Conservation (phyloP, 2,888 invertebrate species). For the Icerya purchasi region DNA sequence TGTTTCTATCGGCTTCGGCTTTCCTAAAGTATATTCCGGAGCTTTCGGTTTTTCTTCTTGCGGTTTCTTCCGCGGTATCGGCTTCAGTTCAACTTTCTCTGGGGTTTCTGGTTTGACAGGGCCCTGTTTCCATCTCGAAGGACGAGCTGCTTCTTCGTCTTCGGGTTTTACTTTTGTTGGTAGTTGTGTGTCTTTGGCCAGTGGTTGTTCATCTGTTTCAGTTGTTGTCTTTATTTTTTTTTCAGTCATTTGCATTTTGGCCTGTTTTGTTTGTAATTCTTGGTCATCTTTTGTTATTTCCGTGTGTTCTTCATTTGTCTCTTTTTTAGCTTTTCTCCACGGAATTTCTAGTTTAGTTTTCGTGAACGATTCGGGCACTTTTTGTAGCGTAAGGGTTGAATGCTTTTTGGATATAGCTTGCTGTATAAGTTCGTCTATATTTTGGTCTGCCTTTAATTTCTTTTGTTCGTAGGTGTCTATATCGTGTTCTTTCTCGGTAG, state of each 20-base stretch:
- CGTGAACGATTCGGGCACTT: constrained; percentile 5
- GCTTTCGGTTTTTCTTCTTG: constrained; percentile 22
- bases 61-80: constrained; percentile 23
- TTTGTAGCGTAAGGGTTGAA: background rate
- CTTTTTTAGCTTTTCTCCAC: constrained; percentile 18
- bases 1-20: constrained; percentile 21
- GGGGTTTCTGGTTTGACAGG: constrained; percentile 24
- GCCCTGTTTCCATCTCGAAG: constrained; percentile 26
- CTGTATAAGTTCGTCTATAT: background rate
- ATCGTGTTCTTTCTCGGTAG: constrained; percentile 8
- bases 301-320: background rate
- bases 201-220: constrained; percentile 15
- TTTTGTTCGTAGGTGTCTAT: background rate
- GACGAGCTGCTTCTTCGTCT: constrained; percentile 23
- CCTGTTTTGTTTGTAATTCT: background rate
- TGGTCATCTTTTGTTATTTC: background rate
- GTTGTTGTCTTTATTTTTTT: too few species aligned
- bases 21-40: constrained; percentile 20
- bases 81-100: constrained; percentile 23
- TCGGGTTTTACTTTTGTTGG: constrained; percentile 18
- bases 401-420: constrained; percentile 4
- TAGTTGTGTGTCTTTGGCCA: constrained; percentile 17
- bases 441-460: background rate
- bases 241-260: background rate
- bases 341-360: constrained; percentile 19